Percentiles rank a stretch among this genome's conserved stretches.
These are phyloP conservation scores for Galeopsomyia nigrocyanea DNA, from an alignment of 2,888 invertebrate genomes.

Conservation along the genomic window DNA sequence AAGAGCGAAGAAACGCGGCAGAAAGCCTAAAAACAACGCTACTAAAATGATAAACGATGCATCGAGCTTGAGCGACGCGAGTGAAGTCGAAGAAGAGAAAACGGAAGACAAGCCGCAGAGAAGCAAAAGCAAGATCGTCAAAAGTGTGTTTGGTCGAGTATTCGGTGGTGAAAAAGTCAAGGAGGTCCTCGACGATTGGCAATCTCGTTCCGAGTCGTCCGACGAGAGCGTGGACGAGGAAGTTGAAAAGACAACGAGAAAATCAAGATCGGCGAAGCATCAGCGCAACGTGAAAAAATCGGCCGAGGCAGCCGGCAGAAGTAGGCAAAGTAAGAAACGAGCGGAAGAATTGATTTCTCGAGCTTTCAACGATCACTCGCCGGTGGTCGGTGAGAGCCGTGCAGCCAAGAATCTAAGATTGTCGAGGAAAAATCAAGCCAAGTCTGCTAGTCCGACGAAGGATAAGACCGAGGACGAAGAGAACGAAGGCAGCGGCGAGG, in stretches of 20 bases:
- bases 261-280: slow-evolving; percentile 7
- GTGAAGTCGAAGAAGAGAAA: slow-evolving; percentile 57
- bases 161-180: slow-evolving; percentile 64
- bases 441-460: slow-evolving; percentile 17
- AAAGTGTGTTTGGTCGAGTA: slow-evolving; percentile 64
- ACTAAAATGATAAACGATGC: slow-evolving; percentile 17
- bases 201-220: slow-evolving; percentile 58
- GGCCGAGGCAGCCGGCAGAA: slow-evolving; percentile 39
- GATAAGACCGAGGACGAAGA: slow-evolving; percentile 51
- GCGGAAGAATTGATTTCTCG: slow-evolving; percentile 63
- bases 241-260: not conserved
- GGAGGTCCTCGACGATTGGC: slow-evolving; percentile 65
- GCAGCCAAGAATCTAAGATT: not conserved
- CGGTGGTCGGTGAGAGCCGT: slow-evolving; percentile 44
- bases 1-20: slow-evolving; percentile 32
- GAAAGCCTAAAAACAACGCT: slow-evolving; percentile 19
- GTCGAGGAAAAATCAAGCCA: slow-evolving; percentile 6
- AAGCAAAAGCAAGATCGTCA: slow-evolving; percentile 63
- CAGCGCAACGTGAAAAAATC: not conserved
- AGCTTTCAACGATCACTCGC: slow-evolving; percentile 59
- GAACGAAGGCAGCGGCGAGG: slow-evolving; percentile 32
- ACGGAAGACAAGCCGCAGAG: slow-evolving; percentile 45
- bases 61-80: slow-evolving; percentile 51
- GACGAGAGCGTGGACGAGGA: slow-evolving; percentile 43
- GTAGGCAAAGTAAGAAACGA: slow-evolving; percentile 63